A percentile compares a stretch with the other conserved stretches of the same genome.
phyloP scores from a whole-genome alignment of 2,797 vertebrate genomes.

The Aulostomus chinensis region DNA sequence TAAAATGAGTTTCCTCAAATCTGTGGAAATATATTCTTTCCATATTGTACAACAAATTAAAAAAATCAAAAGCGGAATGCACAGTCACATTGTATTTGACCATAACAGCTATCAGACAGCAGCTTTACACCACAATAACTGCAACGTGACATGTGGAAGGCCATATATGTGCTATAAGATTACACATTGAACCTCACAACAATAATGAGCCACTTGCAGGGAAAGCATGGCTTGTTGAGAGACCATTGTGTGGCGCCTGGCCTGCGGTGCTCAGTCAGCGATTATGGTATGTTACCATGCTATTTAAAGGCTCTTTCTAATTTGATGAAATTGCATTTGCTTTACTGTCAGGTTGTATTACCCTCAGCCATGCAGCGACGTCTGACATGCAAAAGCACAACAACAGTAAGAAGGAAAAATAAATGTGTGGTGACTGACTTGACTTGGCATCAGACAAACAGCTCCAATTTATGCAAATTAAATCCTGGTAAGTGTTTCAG shows the following conservation, averaged over 20 bases:
- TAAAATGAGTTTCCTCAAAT: no score
- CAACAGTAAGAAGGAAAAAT: no score
- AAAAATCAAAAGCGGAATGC: conserved; percentile 16
- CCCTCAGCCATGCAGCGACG: conserved; percentile 35
- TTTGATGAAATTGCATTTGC: conserved; percentile 53
- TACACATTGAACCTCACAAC: conserved; percentile 20
- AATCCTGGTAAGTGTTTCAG: conserved; percentile 28
- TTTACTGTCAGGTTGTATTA: conserved; percentile 59
- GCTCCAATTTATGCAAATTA: conserved; percentile 19
- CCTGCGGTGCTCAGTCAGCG: conserved; percentile 9
- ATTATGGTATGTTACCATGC: conserved; percentile 29
- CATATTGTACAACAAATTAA: conserved; percentile 26
- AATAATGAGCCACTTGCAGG: conserved; percentile 21
- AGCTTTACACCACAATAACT: conserved; percentile 22
- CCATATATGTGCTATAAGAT: conserved; percentile 10
- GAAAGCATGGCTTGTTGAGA: no score
- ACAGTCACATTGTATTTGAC: conserved; percentile 2
- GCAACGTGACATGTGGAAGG: conserved; percentile 10
- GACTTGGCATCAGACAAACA: conserved; percentile 38
- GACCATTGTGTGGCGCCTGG: background rate
- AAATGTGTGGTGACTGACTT: no score
- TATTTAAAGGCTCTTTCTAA: conserved; percentile 62
- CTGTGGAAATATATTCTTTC: conserved; percentile 22
- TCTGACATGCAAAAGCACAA: no score
- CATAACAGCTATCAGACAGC: conserved; percentile 24